These are phyloP conservation scores for Tauraco erythrolophus DNA, from an alignment of 2,113 vertebrate genomes.

Conservation along the genomic window DNA sequence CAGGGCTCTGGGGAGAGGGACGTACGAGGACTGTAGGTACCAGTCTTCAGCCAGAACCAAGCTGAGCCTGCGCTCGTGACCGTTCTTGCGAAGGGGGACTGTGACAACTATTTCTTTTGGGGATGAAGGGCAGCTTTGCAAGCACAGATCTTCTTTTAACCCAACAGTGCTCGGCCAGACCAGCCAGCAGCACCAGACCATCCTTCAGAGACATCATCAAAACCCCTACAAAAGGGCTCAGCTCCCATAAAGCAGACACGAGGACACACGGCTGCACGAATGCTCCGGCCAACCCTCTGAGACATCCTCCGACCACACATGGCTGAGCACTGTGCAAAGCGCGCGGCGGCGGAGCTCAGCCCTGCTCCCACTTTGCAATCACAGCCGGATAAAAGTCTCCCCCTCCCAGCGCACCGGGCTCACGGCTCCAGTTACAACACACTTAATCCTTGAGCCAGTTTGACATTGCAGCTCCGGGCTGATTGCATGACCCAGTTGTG, in stretches of 20 bases:
- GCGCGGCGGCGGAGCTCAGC: neutral
- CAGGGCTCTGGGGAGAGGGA: neutral
- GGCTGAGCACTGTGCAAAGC: neutral
- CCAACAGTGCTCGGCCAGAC: rapidly evolving
- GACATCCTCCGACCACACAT: rapidly evolving
- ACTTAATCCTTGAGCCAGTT: slow-evolving; percentile 13
- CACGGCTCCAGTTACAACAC: slow-evolving; percentile 45
- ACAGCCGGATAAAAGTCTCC: neutral
- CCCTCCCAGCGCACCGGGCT: neutral
- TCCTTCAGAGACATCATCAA: neutral
- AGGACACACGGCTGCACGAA: neutral
- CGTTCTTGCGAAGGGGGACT: neutral
- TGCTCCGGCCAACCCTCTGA: rapidly evolving
- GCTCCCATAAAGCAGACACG: rapidly evolving
- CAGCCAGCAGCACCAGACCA: neutral
- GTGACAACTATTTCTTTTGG: rapidly evolving
- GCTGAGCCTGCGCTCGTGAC: neutral
- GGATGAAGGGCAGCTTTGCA: neutral
- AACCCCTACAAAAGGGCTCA: neutral
- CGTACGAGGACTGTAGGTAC: too few relatives aligned
- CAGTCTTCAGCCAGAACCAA: rapidly evolving
- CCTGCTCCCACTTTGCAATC: neutral
- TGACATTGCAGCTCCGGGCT: neutral
- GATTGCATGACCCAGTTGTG: slow-evolving; percentile 12
- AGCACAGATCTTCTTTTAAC: neutral